Evolutionary conservation across 2,113 vertebrate species (phyloP), one percentile per base, ranked within the genome.

Genomic region (Pseudorectes ferrugineus): DNA sequence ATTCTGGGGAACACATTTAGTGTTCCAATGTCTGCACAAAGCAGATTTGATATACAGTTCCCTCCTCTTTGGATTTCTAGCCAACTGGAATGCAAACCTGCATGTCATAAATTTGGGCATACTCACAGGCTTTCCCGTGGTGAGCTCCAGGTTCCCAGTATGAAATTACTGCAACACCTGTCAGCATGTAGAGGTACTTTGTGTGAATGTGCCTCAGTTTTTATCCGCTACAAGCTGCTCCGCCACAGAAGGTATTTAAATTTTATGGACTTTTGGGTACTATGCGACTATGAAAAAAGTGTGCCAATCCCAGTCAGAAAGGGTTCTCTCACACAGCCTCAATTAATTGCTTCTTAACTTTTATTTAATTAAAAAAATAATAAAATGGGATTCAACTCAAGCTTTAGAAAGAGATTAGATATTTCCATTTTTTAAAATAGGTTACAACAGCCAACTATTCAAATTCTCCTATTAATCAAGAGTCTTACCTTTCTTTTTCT

Each of bases 81-180:
- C 71, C 78, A 95, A 94, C 62, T 89, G 62, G 71, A 95, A 79
- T 54, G 49, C 11, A 93, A 87, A 89, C 62, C 58, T 66, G 35
- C 26, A 51, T 68, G 70, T 21, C 71, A 93, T 92, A 93, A 93
- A 95, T 94, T 85, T 93, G 59, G 51, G 67, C 81, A 83, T 70
- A 51, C 58, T 94, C 92, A 92, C 28, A 52, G 63, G 54, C 84
- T 89, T 87, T 94, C 91, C 94, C 92, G 87, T 79, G 71, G 95
- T 89, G 87, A 95, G 45, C 84, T 93, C 66, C 28, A 42, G 62
- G 67, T 85, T 92, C 89, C 62, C 92, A 95, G 71, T 87, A 85
- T 79, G 89, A 96, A 89, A 95, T 97, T 88, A 96, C 67, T 83
- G 71, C 71, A 95, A 79, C 59, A 96, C 81, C 81, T 95, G 92